Base-by-base conservation (phyloP, 2,113 vertebrate species). In the Proterorhinus semilunaris region DNA sequence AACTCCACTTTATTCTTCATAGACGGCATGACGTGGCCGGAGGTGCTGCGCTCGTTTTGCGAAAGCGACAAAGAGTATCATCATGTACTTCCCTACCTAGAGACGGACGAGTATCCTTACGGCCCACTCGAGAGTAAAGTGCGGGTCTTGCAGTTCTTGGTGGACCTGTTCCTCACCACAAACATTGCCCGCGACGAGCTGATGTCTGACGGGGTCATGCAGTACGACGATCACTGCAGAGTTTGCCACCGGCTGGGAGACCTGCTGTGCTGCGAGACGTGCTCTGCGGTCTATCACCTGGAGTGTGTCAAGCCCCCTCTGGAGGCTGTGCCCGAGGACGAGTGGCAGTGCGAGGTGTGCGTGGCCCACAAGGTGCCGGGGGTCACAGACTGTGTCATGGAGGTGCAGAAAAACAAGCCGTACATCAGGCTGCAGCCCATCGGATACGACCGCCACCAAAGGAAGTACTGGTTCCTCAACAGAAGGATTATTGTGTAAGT, bases 401-500 rank as follows among this genome's bases (percentile, higher is more conserved):
- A 99, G 92, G 95, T 94, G 58, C 98, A 99, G 93, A 98, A 96
- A 91, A 96, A 93, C 83, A 93, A 94, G 83, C 98, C 98, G 0
- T 99, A 98, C 77, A 94, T 99, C 86, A 95, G 98, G 49, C 97
- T 98, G 6, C 96, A 99, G 62, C 98, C 98, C 15, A 92, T 98
- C 0, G 98, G 98, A 62, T 99, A 96, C n/a, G 98, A 99, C 92
- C 91, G 98, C 10, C 95, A 97, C 79, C 89, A 95, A 62, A 88
- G 97, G 90, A 98, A 99, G 88, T 99, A 99, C 76, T 99, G 98
- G 98, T 99, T 99, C 91, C 89, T 99, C 16, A 98, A 96, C 91
- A 92, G 98, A 80, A 94, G 97, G 79, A 94, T 99, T 87, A 93
- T 99, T 81, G 88, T 99, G 98, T 99, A 86, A 98, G 97, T 98